Conservation (phyloP, 2,113 vertebrate species). For the Syrrhaptes paradoxus region DNA sequence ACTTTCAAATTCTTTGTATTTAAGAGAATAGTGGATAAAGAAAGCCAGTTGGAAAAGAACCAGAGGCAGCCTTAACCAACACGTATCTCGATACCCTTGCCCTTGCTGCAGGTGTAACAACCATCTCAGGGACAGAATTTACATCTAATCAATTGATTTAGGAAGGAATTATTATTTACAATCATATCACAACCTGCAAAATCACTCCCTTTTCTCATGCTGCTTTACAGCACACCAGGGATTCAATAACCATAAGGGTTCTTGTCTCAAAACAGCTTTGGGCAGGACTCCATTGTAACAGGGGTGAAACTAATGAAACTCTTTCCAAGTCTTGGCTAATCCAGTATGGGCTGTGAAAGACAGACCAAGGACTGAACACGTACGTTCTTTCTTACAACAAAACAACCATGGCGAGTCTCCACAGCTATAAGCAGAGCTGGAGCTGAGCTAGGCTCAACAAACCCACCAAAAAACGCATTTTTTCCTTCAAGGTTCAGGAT, state of each 20-base stretch:
- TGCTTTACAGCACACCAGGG: neutral
- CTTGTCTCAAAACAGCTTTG: neutral
- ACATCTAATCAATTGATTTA: neutral
- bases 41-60: neutral
- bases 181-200: neutral
- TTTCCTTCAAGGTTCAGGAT: neutral
- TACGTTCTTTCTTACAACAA: neutral
- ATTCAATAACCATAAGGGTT: neutral
- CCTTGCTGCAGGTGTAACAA: neutral
- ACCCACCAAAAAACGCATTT: neutral
- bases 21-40: neutral
- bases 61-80: neutral
- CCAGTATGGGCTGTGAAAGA: neutral
- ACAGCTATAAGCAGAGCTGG: neutral
- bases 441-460: neutral
- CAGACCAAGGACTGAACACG: neutral
- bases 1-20: neutral
- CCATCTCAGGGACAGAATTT: neutral
- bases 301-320: neutral
- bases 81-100: rapidly evolving
- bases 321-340: neutral
- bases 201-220: neutral
- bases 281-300: neutral
- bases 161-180: neutral
- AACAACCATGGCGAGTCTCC: neutral